Base-by-base conservation (phyloP, 2,888 invertebrate species). In the Agrochola litura region DNA sequence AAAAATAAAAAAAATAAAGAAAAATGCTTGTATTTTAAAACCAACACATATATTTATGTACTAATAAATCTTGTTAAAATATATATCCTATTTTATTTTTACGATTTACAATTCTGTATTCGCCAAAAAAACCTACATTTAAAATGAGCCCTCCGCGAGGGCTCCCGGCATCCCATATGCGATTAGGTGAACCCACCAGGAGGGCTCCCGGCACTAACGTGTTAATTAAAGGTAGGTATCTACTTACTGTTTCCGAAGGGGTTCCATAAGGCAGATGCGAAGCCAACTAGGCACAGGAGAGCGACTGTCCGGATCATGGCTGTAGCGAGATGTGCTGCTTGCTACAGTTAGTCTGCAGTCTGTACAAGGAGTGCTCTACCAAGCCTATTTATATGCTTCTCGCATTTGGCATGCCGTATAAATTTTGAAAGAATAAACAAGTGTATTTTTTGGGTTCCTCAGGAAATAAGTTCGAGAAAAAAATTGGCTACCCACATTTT, bases 331-430 rank as follows among this genome's bases (percentile, higher is more conserved):
- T 73, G 22, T 6, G 9, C 30, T 52, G 67, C 22, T 25, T 54
- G 43, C 54, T 70, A 19, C 46, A 22, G 41, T 8, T 64, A 37
- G 19, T 19, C 37, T 30, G 41, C 6, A 37, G 12, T 61, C 19
- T 73, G 52, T 41, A 41, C 19, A 5, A 6, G 22, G 16, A 10
- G 19, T 2, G 25, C 16, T 6, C 19, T 14, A 12, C n/a, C 12
- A n/a, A 22, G 43, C 30, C 41, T 43, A 73, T 81, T 65, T 79
- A 81, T 81, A 81, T 12, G 41, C 61, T 65, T 19, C 41, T 14
- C 19, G 30, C 49, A 9, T 37, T 22, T 65, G 49, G 49, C 16
- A 37, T 2, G 14, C 6, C 25, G 1, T 22, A 37, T 68, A 37
- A n/a, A 46, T n/a, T 46, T 16, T 37, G n/a, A 19, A 12, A 41